Conservation (phyloP, 2,113 vertebrate genomes). For the Corapipo altera region DNA sequence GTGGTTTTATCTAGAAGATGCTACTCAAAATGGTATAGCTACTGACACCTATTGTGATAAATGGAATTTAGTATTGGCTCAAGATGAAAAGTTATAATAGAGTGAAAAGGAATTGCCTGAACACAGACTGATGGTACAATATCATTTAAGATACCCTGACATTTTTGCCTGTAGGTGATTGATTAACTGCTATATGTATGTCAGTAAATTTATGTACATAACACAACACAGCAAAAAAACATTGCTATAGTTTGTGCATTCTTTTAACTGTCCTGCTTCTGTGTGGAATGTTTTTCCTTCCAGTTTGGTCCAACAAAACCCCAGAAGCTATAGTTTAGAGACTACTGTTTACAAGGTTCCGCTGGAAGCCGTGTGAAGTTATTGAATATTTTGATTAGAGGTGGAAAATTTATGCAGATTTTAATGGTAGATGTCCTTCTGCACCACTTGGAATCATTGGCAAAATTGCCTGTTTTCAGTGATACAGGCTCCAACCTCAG, state of each 20-base stretch:
- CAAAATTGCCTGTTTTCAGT: not conserved
- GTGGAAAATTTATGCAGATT: not conserved
- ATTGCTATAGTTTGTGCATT: not conserved
- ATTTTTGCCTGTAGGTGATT: conserved; percentile 23
- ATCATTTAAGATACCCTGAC: conserved; percentile 16
- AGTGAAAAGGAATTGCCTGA: conserved; percentile 51
- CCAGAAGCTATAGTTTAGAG: not conserved
- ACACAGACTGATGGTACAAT: not conserved
- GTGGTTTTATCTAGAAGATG: conserved; percentile 48
- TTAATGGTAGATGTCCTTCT: not conserved
- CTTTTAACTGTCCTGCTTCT: not conserved
- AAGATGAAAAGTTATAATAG: conserved; percentile 51
- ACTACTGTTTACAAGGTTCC: not conserved
- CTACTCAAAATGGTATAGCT: conserved; percentile 43
- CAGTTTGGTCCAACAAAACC: not conserved
- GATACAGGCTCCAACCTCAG: not conserved
- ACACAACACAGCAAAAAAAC: not conserved
- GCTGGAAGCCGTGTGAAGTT: not conserved
- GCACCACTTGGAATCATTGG: not conserved
- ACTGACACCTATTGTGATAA: conserved; percentile 63
- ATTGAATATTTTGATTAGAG: not conserved
- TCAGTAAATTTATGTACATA: conserved; percentile 23
- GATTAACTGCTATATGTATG: not conserved
- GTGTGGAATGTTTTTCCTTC: not conserved
- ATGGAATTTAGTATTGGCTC: conserved; percentile 49